Conservation (phyloP, 2,888 invertebrate species). For the Epistrophe eligans region DNA sequence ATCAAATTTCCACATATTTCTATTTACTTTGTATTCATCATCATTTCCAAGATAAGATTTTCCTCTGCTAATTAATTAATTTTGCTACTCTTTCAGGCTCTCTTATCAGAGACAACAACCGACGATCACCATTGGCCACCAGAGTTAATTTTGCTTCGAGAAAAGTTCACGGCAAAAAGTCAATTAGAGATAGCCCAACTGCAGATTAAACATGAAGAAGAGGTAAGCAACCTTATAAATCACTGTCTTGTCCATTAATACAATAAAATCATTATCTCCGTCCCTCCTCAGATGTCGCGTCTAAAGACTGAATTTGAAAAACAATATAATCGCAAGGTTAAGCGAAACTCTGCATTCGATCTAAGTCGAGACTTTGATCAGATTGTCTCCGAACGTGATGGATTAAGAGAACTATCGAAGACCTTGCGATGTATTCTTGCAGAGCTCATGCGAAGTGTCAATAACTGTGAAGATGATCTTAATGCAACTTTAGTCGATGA, state of each 20-base stretch:
- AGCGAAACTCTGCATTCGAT: slow-evolving; percentile 83
- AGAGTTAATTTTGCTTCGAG: slow-evolving; percentile 89
- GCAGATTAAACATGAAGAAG: slow-evolving; percentile 86
- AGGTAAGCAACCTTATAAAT: slow-evolving; percentile 84
- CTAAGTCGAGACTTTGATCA: slow-evolving; percentile 82
- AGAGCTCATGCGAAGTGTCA: slow-evolving; percentile 90
- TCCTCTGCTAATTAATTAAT: slow-evolving; percentile 5
- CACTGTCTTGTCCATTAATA: neutral
- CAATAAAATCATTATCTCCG: neutral
- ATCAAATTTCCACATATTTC: slow-evolving; percentile 8
- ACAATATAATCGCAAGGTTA: slow-evolving; percentile 83
- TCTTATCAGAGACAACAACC: slow-evolving; percentile 88
- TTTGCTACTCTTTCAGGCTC: slow-evolving; percentile 85
- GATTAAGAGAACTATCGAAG: slow-evolving; percentile 87
- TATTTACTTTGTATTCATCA: neutral
- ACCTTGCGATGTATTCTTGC: slow-evolving; percentile 88
- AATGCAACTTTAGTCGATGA: slow-evolving; percentile 90
- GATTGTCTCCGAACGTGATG: slow-evolving; percentile 85
- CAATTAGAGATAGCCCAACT: slow-evolving; percentile 86
- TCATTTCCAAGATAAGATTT: slow-evolving; percentile 10
- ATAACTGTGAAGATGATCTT: slow-evolving; percentile 91
- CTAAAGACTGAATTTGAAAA: slow-evolving; percentile 83
- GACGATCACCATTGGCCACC: slow-evolving; percentile 90
- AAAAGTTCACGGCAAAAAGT: slow-evolving; percentile 89
- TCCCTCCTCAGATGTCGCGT: slow-evolving; percentile 82